A percentile compares a stretch with the other conserved stretches of the same genome.
These are phyloP conservation scores for Trisateles emortualis DNA, from an alignment of 2,888 invertebrate genomes.

Conservation along the genomic window DNA sequence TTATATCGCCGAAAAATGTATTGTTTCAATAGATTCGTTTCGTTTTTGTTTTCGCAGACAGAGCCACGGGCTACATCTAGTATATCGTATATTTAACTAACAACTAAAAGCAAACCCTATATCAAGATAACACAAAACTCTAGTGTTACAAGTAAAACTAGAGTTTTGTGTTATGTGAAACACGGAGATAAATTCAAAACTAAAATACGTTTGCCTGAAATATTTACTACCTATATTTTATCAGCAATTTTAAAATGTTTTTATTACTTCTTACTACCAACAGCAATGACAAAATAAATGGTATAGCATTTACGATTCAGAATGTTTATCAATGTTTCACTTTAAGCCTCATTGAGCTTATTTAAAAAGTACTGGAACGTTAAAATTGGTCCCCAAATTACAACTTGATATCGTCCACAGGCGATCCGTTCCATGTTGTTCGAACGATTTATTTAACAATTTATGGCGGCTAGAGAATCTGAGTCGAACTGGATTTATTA, in stretches of 20 bases:
- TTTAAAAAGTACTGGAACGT: conserved; percentile 42
- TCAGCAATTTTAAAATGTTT: neutral
- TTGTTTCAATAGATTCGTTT: too few species aligned
- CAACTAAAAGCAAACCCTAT: too few species aligned
- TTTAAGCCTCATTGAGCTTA: conserved; percentile 18
- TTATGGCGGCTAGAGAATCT: conserved; percentile 77
- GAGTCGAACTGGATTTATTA: conserved; percentile 80
- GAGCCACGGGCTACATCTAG: too few species aligned
- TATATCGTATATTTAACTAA: too few species aligned
- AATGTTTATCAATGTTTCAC: conserved; percentile 10
- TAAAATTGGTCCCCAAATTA: conserved; percentile 53
- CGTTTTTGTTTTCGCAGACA: too few species aligned
- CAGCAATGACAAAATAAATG: conserved; percentile 1
- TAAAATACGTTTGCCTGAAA: too few species aligned
- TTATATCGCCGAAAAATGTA: too few species aligned
- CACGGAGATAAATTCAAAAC: too few species aligned
- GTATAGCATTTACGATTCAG: conserved; percentile 5
- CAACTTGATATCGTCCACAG: conserved; percentile 61
- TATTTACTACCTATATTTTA: too few species aligned
- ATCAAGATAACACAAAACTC: too few species aligned
- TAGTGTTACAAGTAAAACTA: too few species aligned
- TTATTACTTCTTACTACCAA: neutral
- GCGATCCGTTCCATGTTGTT: conserved; percentile 64
- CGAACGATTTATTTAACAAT: conserved; percentile 81
- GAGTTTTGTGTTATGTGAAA: too few species aligned